Evolutionary conservation across 2,888 invertebrate species (phyloP), one percentile per base, ranked within the genome.

Genomic region (Hybos culiciformis): DNA sequence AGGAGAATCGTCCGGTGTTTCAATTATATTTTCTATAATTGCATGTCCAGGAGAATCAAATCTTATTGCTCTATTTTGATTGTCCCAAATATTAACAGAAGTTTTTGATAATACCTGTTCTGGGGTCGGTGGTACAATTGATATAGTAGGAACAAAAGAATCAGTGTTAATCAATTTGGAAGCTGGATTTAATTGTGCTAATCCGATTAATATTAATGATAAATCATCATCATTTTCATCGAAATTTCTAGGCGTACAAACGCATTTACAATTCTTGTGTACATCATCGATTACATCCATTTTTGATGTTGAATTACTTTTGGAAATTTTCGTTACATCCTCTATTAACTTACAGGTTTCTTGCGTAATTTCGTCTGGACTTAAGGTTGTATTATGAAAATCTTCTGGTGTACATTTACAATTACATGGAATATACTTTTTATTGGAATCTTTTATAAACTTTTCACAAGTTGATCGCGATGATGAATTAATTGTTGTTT

Each of bases 81-180:
- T 65, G 43, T 65, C 64, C 64, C 64, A 65, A 7, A 65, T 59
- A 50, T 63, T 61, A 0, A 64, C 65, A 39, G 56, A 55, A 15
- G 64, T 65, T 47, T 65, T 65, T 7, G 64, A 63, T 3, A 65
- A 55, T 18, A 61, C 52, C 1, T 63, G 57, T 53, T 83, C 82
- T 4, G 83, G 82, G 2, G 83, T 83, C 19, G 83, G 80, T 45
- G 83, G 83, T 45, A 82, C 73, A 46, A 83, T 77, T 37, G 83
- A 75, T 55, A 83, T 82, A 55, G 77, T 80, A 45, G 81, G 81
- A 50, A 81, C 61, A 46, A 59, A 57, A 33, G 54, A 8, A 52
- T 69, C 62, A 54, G 71, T 46, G 65, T 75, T 67, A 53, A 75
- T 56, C 54, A 75, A 59, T 58, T 69, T 67, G 12, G 70, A 61